A percentile compares a stretch with the other conserved stretches of the same genome.
phyloP scores from a whole-genome alignment of 2,113 vertebrate genomes.

The Leptosomus discolor region DNA sequence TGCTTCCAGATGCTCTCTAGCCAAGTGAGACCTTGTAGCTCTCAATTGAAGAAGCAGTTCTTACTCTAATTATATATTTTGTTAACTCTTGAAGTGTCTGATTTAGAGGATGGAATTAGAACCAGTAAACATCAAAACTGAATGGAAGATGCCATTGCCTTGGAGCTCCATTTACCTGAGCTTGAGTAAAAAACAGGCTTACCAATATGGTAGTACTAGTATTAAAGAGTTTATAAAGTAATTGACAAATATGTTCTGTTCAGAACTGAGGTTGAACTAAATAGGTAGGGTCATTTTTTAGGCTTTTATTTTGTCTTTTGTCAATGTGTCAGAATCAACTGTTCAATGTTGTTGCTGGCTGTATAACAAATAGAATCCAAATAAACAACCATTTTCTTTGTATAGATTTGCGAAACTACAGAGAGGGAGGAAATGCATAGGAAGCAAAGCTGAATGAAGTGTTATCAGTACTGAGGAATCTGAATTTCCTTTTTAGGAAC shows the following conservation, averaged over 20 bases:
- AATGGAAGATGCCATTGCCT: not conserved
- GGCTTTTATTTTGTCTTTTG: not conserved
- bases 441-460: not conserved
- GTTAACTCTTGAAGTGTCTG: not conserved
- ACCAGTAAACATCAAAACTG: not conserved
- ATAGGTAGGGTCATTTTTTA: not conserved
- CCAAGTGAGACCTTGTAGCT: not conserved
- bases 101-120: not conserved
- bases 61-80: not conserved
- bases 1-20: not conserved
- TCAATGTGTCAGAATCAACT: not conserved
- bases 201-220: not conserved
- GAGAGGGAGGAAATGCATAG: not conserved
- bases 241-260: not conserved
- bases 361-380: not conserved
- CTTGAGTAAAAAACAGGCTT: not conserved
- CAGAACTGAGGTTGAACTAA: not conserved
- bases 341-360: not conserved
- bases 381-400: not conserved
- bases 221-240: not conserved
- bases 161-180: not conserved
- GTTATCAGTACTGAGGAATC: not conserved
- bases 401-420: not conserved
- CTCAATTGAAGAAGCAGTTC: not conserved
- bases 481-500: not conserved